These are phyloP conservation scores for Vanessa atalanta DNA, from an alignment of 1,140 invertebrate genomes.

Conservation along the genomic window DNA sequence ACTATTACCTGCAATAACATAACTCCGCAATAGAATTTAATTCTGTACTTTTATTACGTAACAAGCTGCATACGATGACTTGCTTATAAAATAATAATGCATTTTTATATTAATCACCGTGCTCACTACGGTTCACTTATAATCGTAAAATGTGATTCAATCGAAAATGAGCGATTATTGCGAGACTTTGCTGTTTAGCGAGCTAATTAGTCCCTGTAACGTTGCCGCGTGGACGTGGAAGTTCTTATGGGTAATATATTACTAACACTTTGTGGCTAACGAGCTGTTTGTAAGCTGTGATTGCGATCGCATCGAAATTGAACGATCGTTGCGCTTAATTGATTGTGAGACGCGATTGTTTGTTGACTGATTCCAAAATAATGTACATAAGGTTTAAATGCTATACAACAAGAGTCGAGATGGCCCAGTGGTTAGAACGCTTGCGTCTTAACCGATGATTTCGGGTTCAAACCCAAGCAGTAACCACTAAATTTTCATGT, in stretches of 20 bases:
- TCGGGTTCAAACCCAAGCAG: too few species aligned
- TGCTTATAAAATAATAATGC: conserved; percentile 11
- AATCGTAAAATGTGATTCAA: conserved; percentile 12
- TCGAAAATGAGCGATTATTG: conserved; percentile 19
- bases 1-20: background rate
- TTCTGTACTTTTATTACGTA: background rate
- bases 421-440: too few species aligned
- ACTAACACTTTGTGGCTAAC: conserved; percentile 2
- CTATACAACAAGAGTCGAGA: too few species aligned
- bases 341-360: background rate
- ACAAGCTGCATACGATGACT: background rate
- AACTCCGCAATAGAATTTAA: background rate
- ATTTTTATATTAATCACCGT: conserved; percentile 4
- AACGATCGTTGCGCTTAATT: conserved; percentile 12
- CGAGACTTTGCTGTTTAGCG: background rate
- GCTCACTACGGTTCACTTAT: background rate
- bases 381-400: background rate
- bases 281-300: background rate
- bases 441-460: too few species aligned
- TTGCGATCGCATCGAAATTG: conserved; percentile 13
- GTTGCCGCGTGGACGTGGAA: conserved; percentile 3
- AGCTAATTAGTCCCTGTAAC: conserved; percentile 2
- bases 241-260: conserved; percentile 7
- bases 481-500: too few species aligned
- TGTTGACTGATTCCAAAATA: background rate